phyloP scores from a whole-genome alignment of 2,888 invertebrate species.

The Apodemia mormo region DNA sequence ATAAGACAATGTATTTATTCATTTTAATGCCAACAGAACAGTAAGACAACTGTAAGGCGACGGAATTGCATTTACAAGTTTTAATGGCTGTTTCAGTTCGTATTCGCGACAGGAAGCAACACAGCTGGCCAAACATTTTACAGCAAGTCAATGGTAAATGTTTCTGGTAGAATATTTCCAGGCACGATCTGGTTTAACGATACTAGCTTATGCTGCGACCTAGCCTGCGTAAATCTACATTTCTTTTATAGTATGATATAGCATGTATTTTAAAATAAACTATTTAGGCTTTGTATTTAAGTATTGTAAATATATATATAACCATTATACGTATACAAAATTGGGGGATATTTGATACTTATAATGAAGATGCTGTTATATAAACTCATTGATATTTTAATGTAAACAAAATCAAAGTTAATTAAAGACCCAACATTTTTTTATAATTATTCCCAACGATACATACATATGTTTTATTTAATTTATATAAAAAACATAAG shows the following conservation, averaged over 20 bases:
- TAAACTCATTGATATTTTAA: no score
- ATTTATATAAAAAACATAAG: no score
- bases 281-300: no score
- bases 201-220: neutral
- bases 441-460: no score
- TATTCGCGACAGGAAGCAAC: constrained; percentile 1
- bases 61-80: constrained; percentile 4
- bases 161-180: neutral
- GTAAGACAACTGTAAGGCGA: neutral
- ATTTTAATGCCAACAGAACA: neutral
- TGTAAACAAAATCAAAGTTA: no score
- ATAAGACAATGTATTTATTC: neutral
- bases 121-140: constrained; percentile 13
- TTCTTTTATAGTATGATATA: neutral
- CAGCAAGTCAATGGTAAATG: neutral
- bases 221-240: neutral
- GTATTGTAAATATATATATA: no score
- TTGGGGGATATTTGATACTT: no score
- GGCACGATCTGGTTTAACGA: neutral
- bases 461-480: no score
- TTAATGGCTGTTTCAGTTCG: constrained; percentile 5
- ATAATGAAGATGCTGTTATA: no score
- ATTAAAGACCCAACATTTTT: no score
- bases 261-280: no score
- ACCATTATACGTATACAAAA: no score